Evolutionary conservation across 2,888 invertebrate species (phyloP), one percentile per base, ranked within the genome.

Genomic region (Flexamia atlantica): DNA sequence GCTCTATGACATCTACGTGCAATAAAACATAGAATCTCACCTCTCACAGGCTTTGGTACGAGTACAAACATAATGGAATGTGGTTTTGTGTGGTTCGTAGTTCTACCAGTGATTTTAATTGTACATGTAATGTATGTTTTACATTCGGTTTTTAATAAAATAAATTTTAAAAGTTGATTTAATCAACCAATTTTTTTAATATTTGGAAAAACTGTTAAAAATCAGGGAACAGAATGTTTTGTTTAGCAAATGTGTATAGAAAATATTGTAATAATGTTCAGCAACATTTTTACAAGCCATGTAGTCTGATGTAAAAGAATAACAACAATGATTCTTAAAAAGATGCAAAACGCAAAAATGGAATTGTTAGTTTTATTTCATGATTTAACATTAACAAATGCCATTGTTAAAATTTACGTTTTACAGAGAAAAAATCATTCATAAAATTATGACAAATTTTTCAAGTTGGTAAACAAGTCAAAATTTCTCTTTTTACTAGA

Each of bases 1-100:
- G 64, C 64, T 28, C 25, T 64, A 28, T 28, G 23, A 74, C 40
- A 74, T 74, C 36, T 64, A 64, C 64, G 64, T 64, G 64, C 64
- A 30, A 46, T 46, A 50, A 28, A 76, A 46, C 76, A 74, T 40
- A 4, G 46, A 76, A 20, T 76, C 76, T 53, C 46, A 42, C 30
- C 53, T 76, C 76, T 42, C 9, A 20, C 5, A 36, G 46, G 3
- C n/a, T n/a, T 36, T 40, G n/a, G 28, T 70, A 70, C 46, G 23
- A 53, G 28, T 70, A 70, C 46, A 53, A 53, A 53, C 53, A 53
- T 20, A 17, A 28, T 64, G 3, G 28, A 28, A 28, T 64, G 64
- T 64, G 64, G 20, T 64, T 14, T 9, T 64, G 64, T 64, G 64
- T 64, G 28, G 30, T 3, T 64, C 64, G 64, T 4, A 20, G 64